phyloP scores from a whole-genome alignment of 2,113 vertebrate species.

The Sturnira hondurensis region DNA sequence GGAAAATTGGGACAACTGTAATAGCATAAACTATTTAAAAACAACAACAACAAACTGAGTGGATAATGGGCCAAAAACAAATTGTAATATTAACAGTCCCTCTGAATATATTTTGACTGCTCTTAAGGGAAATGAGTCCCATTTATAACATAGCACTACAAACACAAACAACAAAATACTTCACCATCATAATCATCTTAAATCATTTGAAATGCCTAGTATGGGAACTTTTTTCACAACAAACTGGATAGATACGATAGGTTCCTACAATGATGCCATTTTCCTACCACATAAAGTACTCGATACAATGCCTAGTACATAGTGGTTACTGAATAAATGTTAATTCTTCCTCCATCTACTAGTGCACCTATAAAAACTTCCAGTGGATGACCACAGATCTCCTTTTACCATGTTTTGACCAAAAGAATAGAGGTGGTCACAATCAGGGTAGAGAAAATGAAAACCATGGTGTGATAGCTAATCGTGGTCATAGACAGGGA shows the following conservation, averaged over 20 bases:
- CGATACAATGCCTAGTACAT: not conserved
- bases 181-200: not conserved
- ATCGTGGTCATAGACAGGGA: not conserved
- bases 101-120: conserved; percentile 16
- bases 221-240: not conserved
- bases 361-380: not conserved
- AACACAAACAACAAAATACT: not conserved
- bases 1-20: too few species aligned
- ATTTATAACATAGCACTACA: not conserved
- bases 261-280: not conserved
- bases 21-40: too few species aligned
- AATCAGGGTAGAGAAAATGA: not conserved
- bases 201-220: not conserved
- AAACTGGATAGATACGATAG: not conserved
- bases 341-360: not conserved
- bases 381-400: not conserved
- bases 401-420: not conserved
- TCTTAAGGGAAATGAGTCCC: conserved; percentile 20
- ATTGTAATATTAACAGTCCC: not conserved
- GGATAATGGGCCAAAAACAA: not conserved
- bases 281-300: not conserved
- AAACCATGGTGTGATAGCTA: not conserved
- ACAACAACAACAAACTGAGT: not conserved
- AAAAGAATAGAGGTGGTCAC: not conserved
- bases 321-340: not conserved